Percentiles rank a stretch among this genome's conserved stretches.
These are phyloP conservation scores for Hetaerina americana DNA, from an alignment of 1,140 invertebrate species.

Conservation along the genomic window DNA sequence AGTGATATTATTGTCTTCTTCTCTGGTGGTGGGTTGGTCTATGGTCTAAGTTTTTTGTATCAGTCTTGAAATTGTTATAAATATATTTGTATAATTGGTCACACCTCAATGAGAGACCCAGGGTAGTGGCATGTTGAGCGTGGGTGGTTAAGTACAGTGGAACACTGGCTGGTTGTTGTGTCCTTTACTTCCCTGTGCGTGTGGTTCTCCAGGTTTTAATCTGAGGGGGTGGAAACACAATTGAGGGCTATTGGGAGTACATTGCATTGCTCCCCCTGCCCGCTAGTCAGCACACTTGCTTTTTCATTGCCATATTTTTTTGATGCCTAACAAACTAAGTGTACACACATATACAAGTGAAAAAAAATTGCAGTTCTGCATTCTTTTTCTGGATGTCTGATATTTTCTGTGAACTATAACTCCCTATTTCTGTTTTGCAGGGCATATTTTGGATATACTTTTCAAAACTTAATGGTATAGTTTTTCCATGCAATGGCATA, in stretches of 20 bases:
- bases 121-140: not conserved
- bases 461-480: not conserved
- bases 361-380: not conserved
- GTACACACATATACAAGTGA: not conserved
- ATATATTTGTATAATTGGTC: conserved; percentile 1
- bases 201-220: not conserved
- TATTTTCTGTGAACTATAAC: no score
- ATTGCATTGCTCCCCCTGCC: not conserved
- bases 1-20: not conserved
- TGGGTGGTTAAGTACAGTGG: not conserved
- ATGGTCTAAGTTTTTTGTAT: not conserved
- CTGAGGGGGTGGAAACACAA: not conserved
- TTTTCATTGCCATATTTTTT: not conserved
- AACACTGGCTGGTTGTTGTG: not conserved
- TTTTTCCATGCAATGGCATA: no score
- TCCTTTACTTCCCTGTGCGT: not conserved
- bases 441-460: not conserved
- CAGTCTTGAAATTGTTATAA: not conserved
- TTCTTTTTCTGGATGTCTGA: not conserved
- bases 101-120: no score
- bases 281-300: not conserved
- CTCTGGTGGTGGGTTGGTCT: not conserved
- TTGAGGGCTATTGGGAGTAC: not conserved
- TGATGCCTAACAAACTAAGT: not conserved
- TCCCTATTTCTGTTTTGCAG: not conserved